Evolutionary conservation across 2,888 invertebrate species (phyloP), one percentile per base, ranked within the genome.

Genomic region (Acronicta psi): DNA sequence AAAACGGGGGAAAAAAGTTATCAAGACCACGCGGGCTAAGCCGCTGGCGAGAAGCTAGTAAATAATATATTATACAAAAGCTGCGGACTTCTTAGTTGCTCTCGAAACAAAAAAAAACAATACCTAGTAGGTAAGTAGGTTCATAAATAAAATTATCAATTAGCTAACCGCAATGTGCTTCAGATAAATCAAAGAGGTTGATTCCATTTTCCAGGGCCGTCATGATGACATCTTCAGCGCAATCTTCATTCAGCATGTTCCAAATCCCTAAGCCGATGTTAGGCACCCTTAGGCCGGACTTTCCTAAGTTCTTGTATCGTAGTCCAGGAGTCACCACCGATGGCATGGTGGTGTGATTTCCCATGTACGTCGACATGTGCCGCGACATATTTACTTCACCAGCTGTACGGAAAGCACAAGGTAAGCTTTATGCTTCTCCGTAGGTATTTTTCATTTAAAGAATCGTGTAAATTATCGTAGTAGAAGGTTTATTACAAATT

Each of bases 131-230:
- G n/a, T n/a, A n/a, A n/a, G n/a, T 23, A 23, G 7, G 23, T 25
- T 25, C 25, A 9, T 25, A 25, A 25, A 25, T 25, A 10, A 9
- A 25, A 10, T n/a, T 23, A 7, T 44, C 13, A 55, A 50, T 14
- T 9, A 45, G 95, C 86, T 86, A 84, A 95, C 96, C 96, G 80
- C 97, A 97, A 91, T 98, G 97, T 13, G 98, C 98, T 91, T 99
- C 99, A 13, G 98, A 98, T 60, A 99, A 95, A 92, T 99, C 99
- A 91, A 99, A 99, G 59, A 99, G 95, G 90, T 99, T 99, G 83
- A 99, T 98, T 55, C 99, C 99, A 86, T 98, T 98, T 85, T 99
- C 99, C 82, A 99, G 97, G 37, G 99, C 99, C 69, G 98, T 95
- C 79, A 97, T 97, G 42, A 99, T 95, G 65, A 99, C 97, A 74